Evolutionary conservation across 37 sponge, comb jelly and placozoan species (phyloP), one percentile per base, ranked within the genome.

Genomic region (Halichondria panicea): DNA sequence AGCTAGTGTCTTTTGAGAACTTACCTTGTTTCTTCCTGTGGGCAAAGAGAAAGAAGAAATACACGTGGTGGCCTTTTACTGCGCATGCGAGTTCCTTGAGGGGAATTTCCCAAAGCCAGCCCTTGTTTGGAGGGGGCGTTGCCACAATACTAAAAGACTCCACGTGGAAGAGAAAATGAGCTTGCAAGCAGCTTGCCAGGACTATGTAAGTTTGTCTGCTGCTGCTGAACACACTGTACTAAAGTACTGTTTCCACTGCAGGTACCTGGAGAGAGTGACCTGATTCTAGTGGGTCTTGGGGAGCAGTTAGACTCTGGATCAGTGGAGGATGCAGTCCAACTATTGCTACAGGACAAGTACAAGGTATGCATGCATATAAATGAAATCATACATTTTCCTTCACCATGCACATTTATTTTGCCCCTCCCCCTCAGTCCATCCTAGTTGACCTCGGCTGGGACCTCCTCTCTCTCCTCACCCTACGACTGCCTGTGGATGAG

Each of bases 401-500:
- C 52, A 11, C 52, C 52, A 48, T 48, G 11, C 52, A 64, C 65
- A 27, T 43, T 13, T 28, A 4, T 30, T 41, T 45, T 45, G 39
- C 4, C 2, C 2, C 19, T 15, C 50, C 12, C 30, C 22, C 25
- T 6, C 37, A 80, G 80, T 2, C 52, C 6, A 30, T 80, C 4
- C 36, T 84, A 25, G 68, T 46, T 30, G n/a, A 76, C 39, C 52
- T 70, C 28, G 84, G 84, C 28, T 84, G 84, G 84, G 84, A 84
- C 39, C 70, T 84, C 19, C 30, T 84, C 31, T 27, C 46, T 0
- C 52, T 76, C 22, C 38, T 76, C 54, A 57, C 65, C n/a, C 84
- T 78, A n/a, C 84, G 48, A 32, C 71, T 84, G 21, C 62, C 19
- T 1, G n/a, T n/a, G n/a, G n/a, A n/a, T n/a, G n/a, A n/a, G n/a